Evolutionary conservation across 1,140 invertebrate genomes (phyloP).

Genomic region (Magallana ariakensis): DNA sequence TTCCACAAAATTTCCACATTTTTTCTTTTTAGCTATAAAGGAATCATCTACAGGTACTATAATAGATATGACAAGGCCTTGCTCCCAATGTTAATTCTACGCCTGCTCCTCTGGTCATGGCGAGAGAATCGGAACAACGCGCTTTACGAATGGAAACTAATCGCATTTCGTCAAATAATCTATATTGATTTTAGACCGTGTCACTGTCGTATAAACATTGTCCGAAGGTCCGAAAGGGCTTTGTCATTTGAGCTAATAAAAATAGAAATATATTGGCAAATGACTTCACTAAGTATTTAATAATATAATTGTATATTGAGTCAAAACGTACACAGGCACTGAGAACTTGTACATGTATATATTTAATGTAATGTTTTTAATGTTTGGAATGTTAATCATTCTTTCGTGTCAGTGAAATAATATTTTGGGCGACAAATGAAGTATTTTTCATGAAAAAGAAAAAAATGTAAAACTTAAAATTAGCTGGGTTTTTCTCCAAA

Average conservation of each 20-base stretch:
- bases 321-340: too few relatives aligned
- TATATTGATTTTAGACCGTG: conserved; percentile 11
- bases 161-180: conserved; percentile 9
- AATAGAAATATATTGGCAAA: not conserved
- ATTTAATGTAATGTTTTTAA: too few relatives aligned
- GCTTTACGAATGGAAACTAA: not conserved
- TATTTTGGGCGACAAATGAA: too few relatives aligned
- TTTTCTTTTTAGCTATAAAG: not conserved
- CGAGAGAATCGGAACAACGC: not conserved
- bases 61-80: not conserved
- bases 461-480: too few relatives aligned
- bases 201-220: conserved; percentile 1
- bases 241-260: conserved; percentile 17
- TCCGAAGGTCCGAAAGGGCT: not conserved
- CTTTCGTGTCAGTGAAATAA: too few relatives aligned
- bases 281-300: too few relatives aligned
- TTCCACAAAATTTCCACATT: too few relatives aligned
- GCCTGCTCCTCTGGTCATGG: not conserved
- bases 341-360: too few relatives aligned
- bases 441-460: too few relatives aligned
- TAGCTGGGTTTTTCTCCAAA: too few relatives aligned
- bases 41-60: not conserved
- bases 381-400: too few relatives aligned
- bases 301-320: too few relatives aligned
- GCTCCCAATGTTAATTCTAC: not conserved